A percentile compares a stretch with the other conserved stretches of the same genome.
phyloP scores from a whole-genome alignment of 2,797 vertebrate genomes.

The Podarcis siculus region DNA sequence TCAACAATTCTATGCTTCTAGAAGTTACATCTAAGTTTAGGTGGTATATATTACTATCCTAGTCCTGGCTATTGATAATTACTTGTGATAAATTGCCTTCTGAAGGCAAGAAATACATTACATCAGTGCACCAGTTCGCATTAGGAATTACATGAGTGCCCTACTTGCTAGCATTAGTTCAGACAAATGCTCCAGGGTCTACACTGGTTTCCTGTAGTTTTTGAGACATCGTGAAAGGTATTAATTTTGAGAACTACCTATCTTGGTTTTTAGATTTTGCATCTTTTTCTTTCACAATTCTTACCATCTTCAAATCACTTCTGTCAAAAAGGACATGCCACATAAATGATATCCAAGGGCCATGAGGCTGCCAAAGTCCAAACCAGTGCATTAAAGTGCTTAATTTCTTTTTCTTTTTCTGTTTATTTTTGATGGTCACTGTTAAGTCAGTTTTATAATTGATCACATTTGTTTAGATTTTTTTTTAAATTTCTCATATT shows the following conservation, averaged over 20 bases:
- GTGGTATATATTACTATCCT: slow-evolving; percentile 47
- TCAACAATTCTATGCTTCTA: no score
- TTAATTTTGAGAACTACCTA: background rate
- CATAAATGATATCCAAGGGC: no score
- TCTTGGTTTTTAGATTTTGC: background rate
- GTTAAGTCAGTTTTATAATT: background rate
- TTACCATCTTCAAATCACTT: no score
- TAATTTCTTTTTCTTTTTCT: background rate
- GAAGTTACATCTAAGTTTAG: slow-evolving; percentile 53
- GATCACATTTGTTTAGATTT: background rate
- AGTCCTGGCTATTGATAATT: background rate
- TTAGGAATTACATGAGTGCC: no score
- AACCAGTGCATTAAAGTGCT: background rate
- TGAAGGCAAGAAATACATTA: background rate
- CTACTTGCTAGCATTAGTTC: no score
- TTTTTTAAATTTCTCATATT: background rate
- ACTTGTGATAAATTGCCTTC: background rate
- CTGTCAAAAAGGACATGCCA: no score
- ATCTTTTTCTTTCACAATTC: background rate
- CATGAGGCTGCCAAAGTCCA: background rate
- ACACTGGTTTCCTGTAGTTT: background rate
- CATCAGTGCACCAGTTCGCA: no score
- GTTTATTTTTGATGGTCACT: background rate
- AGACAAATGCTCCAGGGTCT: background rate
- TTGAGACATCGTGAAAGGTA: background rate